Percentiles rank a stretch among this genome's conserved stretches.
These are phyloP conservation scores for Hyperoplus immaculatus DNA, from an alignment of 2,797 vertebrate species.

Conservation along the genomic window DNA sequence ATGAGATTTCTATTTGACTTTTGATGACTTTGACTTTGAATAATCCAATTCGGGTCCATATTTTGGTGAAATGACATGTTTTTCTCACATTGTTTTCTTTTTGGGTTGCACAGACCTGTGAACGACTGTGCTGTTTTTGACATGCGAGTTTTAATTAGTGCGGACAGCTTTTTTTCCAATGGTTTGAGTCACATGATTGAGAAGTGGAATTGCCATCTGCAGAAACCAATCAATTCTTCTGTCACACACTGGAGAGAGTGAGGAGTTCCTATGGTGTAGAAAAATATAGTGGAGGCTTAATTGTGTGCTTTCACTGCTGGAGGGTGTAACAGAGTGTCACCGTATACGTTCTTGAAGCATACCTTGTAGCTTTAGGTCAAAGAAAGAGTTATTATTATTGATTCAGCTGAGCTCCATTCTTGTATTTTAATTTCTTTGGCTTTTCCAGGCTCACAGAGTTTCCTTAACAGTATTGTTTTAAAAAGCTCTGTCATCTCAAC, in stretches of 20 bases:
- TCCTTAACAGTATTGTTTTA: background rate
- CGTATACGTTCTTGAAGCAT: conserved; percentile 21
- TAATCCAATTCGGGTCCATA: no score
- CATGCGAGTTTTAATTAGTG: conserved; percentile 15
- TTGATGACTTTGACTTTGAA: background rate
- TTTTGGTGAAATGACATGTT: no score
- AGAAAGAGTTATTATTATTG: background rate
- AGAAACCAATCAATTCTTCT: conserved; percentile 25
- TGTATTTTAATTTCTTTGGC: background rate
- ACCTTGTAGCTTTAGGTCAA: background rate
- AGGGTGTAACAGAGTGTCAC: conserved; percentile 33
- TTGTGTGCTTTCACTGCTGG: conserved; percentile 44
- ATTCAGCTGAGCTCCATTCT: background rate
- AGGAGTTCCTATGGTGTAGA: conserved; percentile 4
- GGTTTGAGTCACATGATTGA: conserved; percentile 44
- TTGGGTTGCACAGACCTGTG: background rate
- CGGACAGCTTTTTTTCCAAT: conserved; percentile 16
- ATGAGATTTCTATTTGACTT: background rate
- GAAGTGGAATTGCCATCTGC: conserved; percentile 18
- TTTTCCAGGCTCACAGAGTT: background rate
- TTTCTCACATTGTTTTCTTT: no score
- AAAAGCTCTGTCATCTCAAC: conserved; percentile 42
- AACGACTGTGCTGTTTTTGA: conserved; percentile 3
- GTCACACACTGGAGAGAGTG: conserved; percentile 3
- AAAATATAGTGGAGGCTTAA: conserved; percentile 43